phyloP scores from a whole-genome alignment of 92 coral and sea anemone species.

The Parazoanthus swiftii region DNA sequence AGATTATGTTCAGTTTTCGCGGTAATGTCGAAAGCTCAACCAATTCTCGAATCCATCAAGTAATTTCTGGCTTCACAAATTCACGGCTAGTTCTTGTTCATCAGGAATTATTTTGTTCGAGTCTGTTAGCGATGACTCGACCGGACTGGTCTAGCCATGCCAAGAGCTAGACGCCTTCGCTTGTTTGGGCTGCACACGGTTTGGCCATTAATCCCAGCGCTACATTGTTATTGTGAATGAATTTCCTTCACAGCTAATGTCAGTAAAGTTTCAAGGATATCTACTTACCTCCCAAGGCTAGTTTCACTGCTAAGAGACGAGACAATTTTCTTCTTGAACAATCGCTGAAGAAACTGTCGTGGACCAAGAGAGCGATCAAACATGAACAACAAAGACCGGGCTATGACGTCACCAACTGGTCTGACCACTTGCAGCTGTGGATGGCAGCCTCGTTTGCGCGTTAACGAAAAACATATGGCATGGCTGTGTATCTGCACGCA shows the following conservation, averaged over 20 bases:
- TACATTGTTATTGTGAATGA: not conserved
- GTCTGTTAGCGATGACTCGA: slow-evolving; percentile 24
- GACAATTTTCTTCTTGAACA: slow-evolving; percentile 1
- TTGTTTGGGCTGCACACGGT: slow-evolving; percentile 18
- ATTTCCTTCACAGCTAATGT: slow-evolving; percentile 1
- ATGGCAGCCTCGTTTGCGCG: slow-evolving; percentile 32
- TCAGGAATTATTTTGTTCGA: slow-evolving; percentile 35
- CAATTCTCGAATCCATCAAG: not conserved
- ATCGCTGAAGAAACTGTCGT: slow-evolving; percentile 14
- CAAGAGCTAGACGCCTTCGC: slow-evolving; percentile 29
- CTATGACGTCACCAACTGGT: slow-evolving; percentile 46
- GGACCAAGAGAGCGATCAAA: slow-evolving; percentile 14
- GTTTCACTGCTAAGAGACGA: not conserved
- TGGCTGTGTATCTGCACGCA: no score
- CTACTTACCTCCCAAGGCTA: slow-evolving; percentile 23
- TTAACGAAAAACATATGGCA: not conserved
- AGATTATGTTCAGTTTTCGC: not conserved
- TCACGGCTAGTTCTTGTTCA: not conserved
- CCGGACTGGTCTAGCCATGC: slow-evolving; percentile 47
- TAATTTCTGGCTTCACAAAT: not conserved
- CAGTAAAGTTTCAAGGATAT: not conserved
- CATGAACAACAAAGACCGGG: slow-evolving; percentile 42
- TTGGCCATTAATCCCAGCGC: not conserved
- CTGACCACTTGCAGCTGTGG: slow-evolving; percentile 41
- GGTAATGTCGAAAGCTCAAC: not conserved